Evolutionary conservation across 2,797 vertebrate genomes (phyloP).

Genomic region (Gymnoscopelus braueri): DNA sequence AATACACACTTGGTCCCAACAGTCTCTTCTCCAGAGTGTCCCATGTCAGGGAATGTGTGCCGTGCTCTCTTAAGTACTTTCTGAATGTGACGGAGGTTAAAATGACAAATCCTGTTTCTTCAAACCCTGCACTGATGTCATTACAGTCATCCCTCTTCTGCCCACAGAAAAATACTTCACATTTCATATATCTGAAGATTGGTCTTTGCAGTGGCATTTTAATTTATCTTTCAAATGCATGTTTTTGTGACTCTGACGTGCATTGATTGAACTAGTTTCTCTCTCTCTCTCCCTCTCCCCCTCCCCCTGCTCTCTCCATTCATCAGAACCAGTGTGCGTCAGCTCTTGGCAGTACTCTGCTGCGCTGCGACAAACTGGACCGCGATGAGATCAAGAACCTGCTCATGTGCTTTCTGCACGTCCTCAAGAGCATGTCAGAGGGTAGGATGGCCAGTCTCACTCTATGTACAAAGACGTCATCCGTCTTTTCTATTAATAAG

Average conservation of each 20-base stretch:
- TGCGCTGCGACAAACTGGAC: constrained; percentile 95
- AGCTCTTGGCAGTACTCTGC: constrained; percentile 84
- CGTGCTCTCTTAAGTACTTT: neutral
- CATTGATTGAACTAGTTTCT: neutral
- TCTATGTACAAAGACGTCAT: constrained; percentile 11
- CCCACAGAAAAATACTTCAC: constrained; percentile 13
- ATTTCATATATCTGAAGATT: constrained; percentile 43
- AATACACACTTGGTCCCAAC: constrained; percentile 24
- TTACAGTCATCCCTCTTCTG: constrained; percentile 15
- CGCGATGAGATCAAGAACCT: constrained; percentile 94
- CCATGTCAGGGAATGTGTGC: constrained; percentile 58
- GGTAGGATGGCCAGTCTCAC: constrained; percentile 77
- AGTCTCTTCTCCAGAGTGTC: constrained; percentile 54
- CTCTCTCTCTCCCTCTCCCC: neutral
- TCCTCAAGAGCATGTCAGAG: constrained; percentile 98
- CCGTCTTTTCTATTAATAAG: too few species aligned
- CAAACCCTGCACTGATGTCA: constrained; percentile 5
- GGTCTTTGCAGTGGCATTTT: constrained; percentile 22
- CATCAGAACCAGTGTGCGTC: constrained; percentile 86
- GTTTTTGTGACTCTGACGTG: neutral
- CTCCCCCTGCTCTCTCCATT: neutral
- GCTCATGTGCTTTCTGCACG: constrained; percentile 95
- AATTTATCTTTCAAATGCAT: neutral
- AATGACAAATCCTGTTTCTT: neutral
- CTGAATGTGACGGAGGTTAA: neutral